Evolutionary conservation across 2,113 vertebrate genomes (phyloP), one percentile per base, ranked within the genome.

Genomic region (Myrmecobius fasciatus): DNA sequence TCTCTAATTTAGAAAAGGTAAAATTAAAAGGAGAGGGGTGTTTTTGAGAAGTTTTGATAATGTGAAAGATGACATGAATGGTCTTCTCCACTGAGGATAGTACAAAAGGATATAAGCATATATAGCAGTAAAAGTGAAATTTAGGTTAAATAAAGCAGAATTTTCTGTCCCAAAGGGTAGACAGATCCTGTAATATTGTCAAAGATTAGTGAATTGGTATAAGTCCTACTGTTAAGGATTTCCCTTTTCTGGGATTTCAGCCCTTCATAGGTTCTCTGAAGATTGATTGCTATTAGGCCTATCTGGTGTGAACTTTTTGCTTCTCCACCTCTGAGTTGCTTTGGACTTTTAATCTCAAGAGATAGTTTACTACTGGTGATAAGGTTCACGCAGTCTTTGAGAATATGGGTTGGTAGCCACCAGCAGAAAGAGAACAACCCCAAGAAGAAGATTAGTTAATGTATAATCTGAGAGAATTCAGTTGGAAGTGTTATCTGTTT

Each of bases 1-100:
- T 67, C 94, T 90, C 94, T 94, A 48, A 25, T 95, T 96, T 93
- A 89, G 94, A 90, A 26, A 91, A 51, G 36, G 92, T 93, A 53
- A 12, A 92, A 92, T 46, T 5, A 91, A 88, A 25, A 28, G 26
- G 28, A 0, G 9, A 28, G 20, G 51, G 25, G 22, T 28, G 49
- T 8, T 28, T 28, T 25, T 47, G 46, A 26, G 3, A 8, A 47
- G 25, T 46, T 91, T 90, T 93, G 36, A 95, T 47, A 47, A 25
- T 89, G 48, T 93, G 43, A 88, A 95, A 91, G 25, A 14, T 53
- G 47, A 91, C 48, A 31, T 92, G 28, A 49, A 43, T 92, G 36
- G 67, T 36, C 67, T 25, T 52, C 1, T 28, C 67, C 67, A 11
- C n/a, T 52, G 11, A 51, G 49, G 51, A 52, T 25, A 43, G 26